Percentiles rank a stretch among this genome's conserved stretches.
Evolutionary conservation across 2,113 vertebrate genomes (phyloP).

Genomic region (Brachypteracias leptosomus): DNA sequence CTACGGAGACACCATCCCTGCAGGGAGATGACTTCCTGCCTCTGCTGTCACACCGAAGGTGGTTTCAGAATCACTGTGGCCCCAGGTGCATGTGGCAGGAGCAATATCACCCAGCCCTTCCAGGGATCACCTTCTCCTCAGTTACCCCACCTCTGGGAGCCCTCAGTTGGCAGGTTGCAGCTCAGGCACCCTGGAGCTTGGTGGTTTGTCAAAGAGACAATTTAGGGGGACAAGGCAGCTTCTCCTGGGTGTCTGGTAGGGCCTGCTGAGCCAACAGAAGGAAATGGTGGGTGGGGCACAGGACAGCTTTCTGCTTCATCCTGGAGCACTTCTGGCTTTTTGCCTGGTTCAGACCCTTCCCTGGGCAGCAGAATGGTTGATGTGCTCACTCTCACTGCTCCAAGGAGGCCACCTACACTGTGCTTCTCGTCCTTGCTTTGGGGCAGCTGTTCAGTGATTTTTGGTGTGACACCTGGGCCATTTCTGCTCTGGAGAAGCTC

Average conservation of each 20-base stretch:
- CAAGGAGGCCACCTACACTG: background rate
- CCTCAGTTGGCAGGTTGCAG: background rate
- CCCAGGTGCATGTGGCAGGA: rapidly evolving
- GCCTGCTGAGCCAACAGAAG: background rate
- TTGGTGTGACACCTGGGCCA: background rate
- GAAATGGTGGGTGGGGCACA: background rate
- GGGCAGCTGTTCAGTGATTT: background rate
- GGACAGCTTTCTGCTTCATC: background rate
- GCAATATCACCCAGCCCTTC: background rate
- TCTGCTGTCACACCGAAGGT: rapidly evolving
- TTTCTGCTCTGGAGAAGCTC: background rate
- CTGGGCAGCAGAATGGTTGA: background rate
- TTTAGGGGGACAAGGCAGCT: background rate
- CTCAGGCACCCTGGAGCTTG: background rate
- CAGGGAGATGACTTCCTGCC: background rate
- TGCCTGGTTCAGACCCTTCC: background rate
- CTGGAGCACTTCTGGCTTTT: background rate
- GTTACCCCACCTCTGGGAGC: background rate
- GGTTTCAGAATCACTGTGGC: background rate
- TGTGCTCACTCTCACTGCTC: background rate
- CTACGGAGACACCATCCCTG: background rate
- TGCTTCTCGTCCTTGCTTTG: background rate
- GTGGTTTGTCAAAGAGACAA: background rate
- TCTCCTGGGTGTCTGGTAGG: background rate
- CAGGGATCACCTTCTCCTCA: background rate